Evolutionary conservation across 1,140 invertebrate species (phyloP), one percentile per base, ranked within the genome.

Genomic region (Penaeus indicus): DNA sequence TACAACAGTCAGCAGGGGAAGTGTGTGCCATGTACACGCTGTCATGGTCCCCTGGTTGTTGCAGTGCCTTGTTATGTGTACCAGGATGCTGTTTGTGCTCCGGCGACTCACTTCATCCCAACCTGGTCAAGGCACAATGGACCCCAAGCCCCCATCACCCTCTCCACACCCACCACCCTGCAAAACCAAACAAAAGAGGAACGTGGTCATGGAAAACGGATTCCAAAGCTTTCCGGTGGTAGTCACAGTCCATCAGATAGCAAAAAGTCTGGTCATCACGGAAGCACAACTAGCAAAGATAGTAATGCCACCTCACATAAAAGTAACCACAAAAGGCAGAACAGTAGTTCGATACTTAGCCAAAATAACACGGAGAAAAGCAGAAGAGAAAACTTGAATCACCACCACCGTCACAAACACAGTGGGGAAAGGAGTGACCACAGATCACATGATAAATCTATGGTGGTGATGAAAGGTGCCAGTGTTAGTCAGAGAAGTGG

Each of bases 61-160:
- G 69, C 77, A 69, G 72, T 84, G 21, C 81, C 80, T 22, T 88
- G 86, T 42, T 88, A 88, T 63, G 86, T 88, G 81, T 88, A 64
- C 32, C 80, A 62, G 86, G 86, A 88, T 84, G 72, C 86, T 63
- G 86, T 88, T 27, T 88, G 86, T 88, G 86, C 86, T 61, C 81
- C 86, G n/a, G 86, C 81, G 27, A 38, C 67, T n/a, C 80, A 78
- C 54, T 84, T 88, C 82, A 25, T 88, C 47, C 86, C 86, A 21
- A 75, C 63, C 67, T 82, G 63, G 64, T 77, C 86, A 32, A 64
- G 61, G 79, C 79, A 62, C 54, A 82, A 61, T 38, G 22, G 47
- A 67, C 86, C 86, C 72, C 80, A 78, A 77, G 60, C 60, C 81
- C 86, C 86, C 80, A 82, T 82, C 81, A 78, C 86, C 86, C 80